Percentiles rank a stretch among this genome's conserved stretches.
phyloP scores from a whole-genome alignment of 2,888 invertebrate species.

The Chouioia cunea region DNA sequence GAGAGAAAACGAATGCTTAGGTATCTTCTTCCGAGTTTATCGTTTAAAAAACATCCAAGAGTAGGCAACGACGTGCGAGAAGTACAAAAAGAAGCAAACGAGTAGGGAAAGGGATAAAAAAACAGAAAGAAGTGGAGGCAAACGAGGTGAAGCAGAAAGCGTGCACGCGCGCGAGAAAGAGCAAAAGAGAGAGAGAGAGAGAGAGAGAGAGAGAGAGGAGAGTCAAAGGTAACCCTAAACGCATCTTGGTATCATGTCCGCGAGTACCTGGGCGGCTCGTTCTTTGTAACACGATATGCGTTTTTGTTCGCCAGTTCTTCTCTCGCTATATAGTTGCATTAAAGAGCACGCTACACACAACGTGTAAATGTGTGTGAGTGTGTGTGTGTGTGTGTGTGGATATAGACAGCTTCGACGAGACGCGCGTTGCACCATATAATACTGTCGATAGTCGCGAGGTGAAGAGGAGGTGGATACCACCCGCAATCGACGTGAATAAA shows the following conservation, averaged over 20 bases:
- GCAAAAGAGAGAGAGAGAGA: neutral
- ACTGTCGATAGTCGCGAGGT: neutral
- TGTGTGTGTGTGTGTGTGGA: too few relatives aligned
- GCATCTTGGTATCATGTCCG: constrained; percentile 64
- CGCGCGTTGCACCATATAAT: neutral
- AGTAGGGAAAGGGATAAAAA: neutral
- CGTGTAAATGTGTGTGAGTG: too few relatives aligned
- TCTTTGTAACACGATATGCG: constrained; percentile 65
- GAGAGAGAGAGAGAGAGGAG: constrained; percentile 12
- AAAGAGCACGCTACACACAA: constrained; percentile 27
- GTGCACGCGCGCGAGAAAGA: neutral
- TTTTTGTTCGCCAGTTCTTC: constrained; percentile 45
- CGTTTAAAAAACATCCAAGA: constrained; percentile 41
- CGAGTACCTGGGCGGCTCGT: constrained; percentile 65
- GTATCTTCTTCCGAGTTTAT: constrained; percentile 48
- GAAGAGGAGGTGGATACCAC: neutral
- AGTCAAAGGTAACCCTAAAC: constrained; percentile 65
- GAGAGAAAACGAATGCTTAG: constrained; percentile 28
- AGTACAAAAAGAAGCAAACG: constrained; percentile 27
- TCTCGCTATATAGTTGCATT: constrained; percentile 2
- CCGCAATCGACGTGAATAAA: constrained; percentile 15
- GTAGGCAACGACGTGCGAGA: constrained; percentile 44
- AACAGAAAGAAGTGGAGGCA: neutral
- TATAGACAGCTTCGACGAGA: constrained; percentile 32
- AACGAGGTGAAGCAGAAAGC: too few relatives aligned